Conservation (phyloP, 1,140 invertebrate species). For the Drosophila truncata region DNA sequence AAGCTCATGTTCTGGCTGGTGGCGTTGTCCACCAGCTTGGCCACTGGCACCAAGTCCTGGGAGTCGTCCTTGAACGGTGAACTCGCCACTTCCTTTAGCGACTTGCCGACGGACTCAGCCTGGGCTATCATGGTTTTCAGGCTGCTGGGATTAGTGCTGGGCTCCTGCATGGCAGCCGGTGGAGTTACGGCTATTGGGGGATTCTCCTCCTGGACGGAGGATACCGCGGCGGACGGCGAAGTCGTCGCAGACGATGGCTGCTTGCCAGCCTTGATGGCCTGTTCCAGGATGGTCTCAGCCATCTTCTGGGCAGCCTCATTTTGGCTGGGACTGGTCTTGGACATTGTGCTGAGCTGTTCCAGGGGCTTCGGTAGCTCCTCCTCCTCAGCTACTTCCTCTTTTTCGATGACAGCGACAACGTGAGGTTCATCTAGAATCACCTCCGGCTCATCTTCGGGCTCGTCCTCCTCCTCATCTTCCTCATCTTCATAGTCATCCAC, state of each 20-base stretch:
- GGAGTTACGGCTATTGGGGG: neutral
- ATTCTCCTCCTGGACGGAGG: neutral
- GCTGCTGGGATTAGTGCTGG: conserved; percentile 31
- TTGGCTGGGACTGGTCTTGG: conserved; percentile 7
- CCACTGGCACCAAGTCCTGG: conserved; percentile 91
- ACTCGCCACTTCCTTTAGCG: conserved; percentile 79
- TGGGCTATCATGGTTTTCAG: conserved; percentile 79
- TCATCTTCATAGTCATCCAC: conserved; percentile 89
- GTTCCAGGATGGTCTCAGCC: conserved; percentile 86
- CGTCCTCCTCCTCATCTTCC: conserved; percentile 42
- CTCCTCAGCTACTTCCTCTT: conserved; percentile 1
- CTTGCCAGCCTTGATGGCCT: conserved; percentile 86
- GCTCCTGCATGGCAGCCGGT: conserved; percentile 24
- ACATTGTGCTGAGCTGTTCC: conserved; percentile 1
- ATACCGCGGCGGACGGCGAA: neutral
- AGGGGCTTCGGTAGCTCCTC: conserved; percentile 20
- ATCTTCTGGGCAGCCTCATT: conserved; percentile 85
- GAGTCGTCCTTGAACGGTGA: conserved; percentile 85
- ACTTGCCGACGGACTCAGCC: conserved; percentile 80
- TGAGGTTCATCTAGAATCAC: conserved; percentile 9
- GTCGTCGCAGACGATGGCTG: conserved; percentile 11
- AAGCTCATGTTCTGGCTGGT: conserved; percentile 88
- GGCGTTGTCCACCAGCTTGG: conserved; percentile 92
- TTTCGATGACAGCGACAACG: neutral
- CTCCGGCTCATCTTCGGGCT: conserved; percentile 30